These are phyloP conservation scores for Lasius fuliginosus DNA, from an alignment of 2,888 invertebrate species.

Conservation along the genomic window DNA sequence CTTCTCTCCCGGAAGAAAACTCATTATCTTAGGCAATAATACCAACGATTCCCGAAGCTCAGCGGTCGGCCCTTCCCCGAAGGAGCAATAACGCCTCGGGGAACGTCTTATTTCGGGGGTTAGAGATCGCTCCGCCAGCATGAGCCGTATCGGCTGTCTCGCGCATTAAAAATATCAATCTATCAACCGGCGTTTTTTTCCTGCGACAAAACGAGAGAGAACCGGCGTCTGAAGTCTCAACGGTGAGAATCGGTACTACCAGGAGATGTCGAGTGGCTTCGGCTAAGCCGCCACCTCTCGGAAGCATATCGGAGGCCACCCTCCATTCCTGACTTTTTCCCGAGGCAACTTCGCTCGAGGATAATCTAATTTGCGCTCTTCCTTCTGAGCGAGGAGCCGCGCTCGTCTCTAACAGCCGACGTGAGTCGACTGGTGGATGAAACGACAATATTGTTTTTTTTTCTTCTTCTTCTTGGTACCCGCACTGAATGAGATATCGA, in stretches of 20 bases:
- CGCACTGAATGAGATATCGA: constrained; percentile 36
- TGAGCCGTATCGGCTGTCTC: constrained; percentile 78
- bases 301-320: constrained; percentile 65
- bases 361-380: constrained; percentile 85
- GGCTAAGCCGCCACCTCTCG: constrained; percentile 60
- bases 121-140: constrained; percentile 30
- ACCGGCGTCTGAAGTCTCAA: constrained; percentile 63
- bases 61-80: constrained; percentile 52
- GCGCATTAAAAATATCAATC: constrained; percentile 83
- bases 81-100: constrained; percentile 72
- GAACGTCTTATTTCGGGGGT: constrained; percentile 63
- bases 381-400: constrained; percentile 71
- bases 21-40: constrained; percentile 76
- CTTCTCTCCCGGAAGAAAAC: constrained; percentile 67
- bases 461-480: constrained; percentile 52
- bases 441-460: constrained; percentile 85
- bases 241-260: constrained; percentile 37
- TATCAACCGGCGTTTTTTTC: constrained; percentile 75
- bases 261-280: constrained; percentile 66
- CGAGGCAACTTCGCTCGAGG: constrained; percentile 68
- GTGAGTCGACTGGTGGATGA: constrained; percentile 84
- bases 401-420: constrained; percentile 83
- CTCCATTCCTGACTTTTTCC: constrained; percentile 61
- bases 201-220: constrained; percentile 66
- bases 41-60: constrained; percentile 60